Evolutionary conservation across 1,140 invertebrate genomes (phyloP), one percentile per base, ranked within the genome.

Genomic region (Aradophagus sp.): DNA sequence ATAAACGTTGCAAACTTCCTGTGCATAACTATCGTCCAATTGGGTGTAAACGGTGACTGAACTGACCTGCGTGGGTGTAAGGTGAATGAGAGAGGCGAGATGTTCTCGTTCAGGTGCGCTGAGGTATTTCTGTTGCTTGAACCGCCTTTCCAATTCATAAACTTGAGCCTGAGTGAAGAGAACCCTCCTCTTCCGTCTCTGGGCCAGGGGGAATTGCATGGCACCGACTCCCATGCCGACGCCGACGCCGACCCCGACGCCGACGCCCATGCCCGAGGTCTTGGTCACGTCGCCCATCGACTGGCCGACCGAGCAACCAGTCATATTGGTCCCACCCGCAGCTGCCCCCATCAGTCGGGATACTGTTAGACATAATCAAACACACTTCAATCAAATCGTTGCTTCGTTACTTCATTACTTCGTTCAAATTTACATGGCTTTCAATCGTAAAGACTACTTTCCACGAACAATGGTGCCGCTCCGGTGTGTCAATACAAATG

Each of bases 141-240:
- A 99, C 78, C 97, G 88, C 81, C 97, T 91, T 86, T 99, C 97
- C 79, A 99, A 86, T 87, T 99, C 97, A 88, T 97, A 97, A 26
- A 99, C 97, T 89, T 99, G 98, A 42, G 96, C 93, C 87, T 99
- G 97, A 20, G 97, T 98, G 87, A 99, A 99, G 31, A 99, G 90
- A 52, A 99, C 97, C 74, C 98, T 89, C 72, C 98, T 89, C 86
- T 99, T 99, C 74, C 98, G 88, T 70, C 95, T 87, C 85, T 96
- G 94, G 8, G 94, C 91, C 65, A 97, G 88, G 16, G 95, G 95
- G 85, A 96, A 96, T 85, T 96, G 95, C 90, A 97, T 93, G 39
- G 93, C 92, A 84, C 95, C 95, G 61, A 92, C 88, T 81, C 95
- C 93, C 74, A 91, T 89, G 5, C 92, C 90, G 48, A 91, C 91